phyloP scores from a whole-genome alignment of 1,140 invertebrate species.

The Drosophila rufa region DNA sequence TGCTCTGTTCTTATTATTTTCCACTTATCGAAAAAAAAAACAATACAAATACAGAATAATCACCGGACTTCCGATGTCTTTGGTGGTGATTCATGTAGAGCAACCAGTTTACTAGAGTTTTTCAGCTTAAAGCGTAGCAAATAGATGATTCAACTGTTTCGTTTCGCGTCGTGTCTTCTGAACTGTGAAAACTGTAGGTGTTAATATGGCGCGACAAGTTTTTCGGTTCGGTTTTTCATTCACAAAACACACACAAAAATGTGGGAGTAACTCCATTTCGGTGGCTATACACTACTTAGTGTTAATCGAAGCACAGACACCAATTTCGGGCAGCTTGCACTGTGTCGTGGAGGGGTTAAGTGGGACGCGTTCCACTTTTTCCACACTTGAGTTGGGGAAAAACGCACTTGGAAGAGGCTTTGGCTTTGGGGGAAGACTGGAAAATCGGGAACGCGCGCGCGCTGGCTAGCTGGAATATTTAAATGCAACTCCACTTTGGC shows the following conservation, averaged over 20 bases:
- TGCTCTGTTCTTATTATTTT: conserved; percentile 34
- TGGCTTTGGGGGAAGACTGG: conserved; percentile 4
- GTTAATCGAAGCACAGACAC: conserved; percentile 61
- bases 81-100: conserved; percentile 40
- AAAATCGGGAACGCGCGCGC: conserved; percentile 35
- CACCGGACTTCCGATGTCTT: conserved; percentile 53
- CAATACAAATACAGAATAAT: conserved; percentile 13
- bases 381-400: conserved; percentile 57
- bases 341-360: conserved; percentile 57
- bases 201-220: conserved; percentile 68
- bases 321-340: conserved; percentile 55
- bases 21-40: conserved; percentile 30
- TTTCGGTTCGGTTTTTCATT: conserved; percentile 73
- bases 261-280: conserved; percentile 58
- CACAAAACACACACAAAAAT: conserved; percentile 57
- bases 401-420: conserved; percentile 21
- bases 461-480: conserved; percentile 16
- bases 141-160: conserved; percentile 52
- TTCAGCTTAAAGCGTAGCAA: conserved; percentile 16
- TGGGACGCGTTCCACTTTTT: conserved; percentile 78
- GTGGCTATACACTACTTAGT: conserved; percentile 23
- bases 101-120: conserved; percentile 37
- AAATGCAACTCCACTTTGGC: conserved; percentile 31
- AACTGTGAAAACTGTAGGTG: conserved; percentile 25
- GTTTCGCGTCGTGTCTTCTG: conserved; percentile 15